Evolutionary conservation across 92 coral and sea anemone species (phyloP), one percentile per base, ranked within the genome.

Genomic region (Plumapathes pennacea): DNA sequence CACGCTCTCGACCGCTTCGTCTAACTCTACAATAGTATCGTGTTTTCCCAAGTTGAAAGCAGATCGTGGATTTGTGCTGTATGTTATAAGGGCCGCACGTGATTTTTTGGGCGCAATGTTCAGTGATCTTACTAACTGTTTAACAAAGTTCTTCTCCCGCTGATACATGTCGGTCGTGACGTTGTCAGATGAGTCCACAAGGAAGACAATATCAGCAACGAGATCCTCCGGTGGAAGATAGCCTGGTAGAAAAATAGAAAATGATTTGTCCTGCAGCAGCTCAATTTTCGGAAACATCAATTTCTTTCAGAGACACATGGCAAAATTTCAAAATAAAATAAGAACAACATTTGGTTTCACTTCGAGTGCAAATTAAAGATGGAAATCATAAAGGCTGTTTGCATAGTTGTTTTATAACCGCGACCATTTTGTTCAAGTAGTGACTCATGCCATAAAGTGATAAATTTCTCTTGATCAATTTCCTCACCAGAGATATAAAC

Each of bases 131-230:
- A 69, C 58, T 20, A 79, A 49, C 14, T 74, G 43, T 32, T 82
- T 86, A 14, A 86, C 77, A 42, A 81, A 86, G 26, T 57, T 57
- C 32, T 86, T 86, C 34, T 82, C 70, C 20, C 55, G 32, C 23
- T 50, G 42, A 23, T 60, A 81, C 40, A 60, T 48, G 36, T 63
- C 37, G 32, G 60, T 41, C 46, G 63, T 56, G 24, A 86, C 80
- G 17, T 55, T 66, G 32, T 60, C 42, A 3, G 95, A 86, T 46
- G 89, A 64, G 59, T 86, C 95, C 67, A 86, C 28, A 3, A 86
- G 70, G 65, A 86, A 86, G 8, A 71, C 82, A 9, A 86, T 59
- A 37, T 86, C 95, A 21, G 60, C 57, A 29, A 25, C 26, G 17
- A 23, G 15, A 22, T 32, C 73, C 13, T 12, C 14, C 11, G 65